Evolutionary conservation across 2,888 invertebrate genomes (phyloP).

Genomic region (Amblyjoppa proteus): DNA sequence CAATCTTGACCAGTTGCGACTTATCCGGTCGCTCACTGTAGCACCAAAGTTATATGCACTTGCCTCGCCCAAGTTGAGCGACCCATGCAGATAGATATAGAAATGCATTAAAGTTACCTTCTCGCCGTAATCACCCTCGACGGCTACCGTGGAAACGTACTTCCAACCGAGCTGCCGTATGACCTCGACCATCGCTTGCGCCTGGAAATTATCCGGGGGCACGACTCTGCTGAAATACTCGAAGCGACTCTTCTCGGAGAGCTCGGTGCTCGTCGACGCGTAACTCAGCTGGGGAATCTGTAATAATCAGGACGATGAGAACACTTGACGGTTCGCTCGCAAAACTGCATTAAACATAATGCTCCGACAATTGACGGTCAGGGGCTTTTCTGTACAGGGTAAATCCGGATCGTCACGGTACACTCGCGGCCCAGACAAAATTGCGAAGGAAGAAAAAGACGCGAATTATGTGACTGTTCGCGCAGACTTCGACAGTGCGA

Average conservation of each 20-base stretch:
- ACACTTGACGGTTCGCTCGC: slow-evolving; percentile 21
- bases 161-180: slow-evolving; percentile 90
- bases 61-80: slow-evolving; percentile 5
- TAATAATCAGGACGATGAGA: slow-evolving; percentile 51
- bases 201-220: slow-evolving; percentile 90
- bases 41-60: slow-evolving; percentile 4
- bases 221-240: slow-evolving; percentile 90
- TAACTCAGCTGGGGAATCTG: slow-evolving; percentile 91
- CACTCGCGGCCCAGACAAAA: too few species aligned
- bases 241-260: slow-evolving; percentile 90
- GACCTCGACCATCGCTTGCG: slow-evolving; percentile 89
- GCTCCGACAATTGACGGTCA: neutral
- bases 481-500: too few species aligned
- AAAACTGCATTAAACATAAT: slow-evolving; percentile 20
- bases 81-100: neutral
- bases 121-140: slow-evolving; percentile 92
- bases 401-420: too few species aligned
- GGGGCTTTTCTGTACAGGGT: too few species aligned
- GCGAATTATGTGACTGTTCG: too few species aligned
- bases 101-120: slow-evolving; percentile 85
- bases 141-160: slow-evolving; percentile 91
- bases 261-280: slow-evolving; percentile 90
- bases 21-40: neutral
- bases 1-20: neutral
- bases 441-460: too few species aligned